Base-by-base conservation (phyloP, 2,113 vertebrate genomes). In the Cichladusa arquata region DNA sequence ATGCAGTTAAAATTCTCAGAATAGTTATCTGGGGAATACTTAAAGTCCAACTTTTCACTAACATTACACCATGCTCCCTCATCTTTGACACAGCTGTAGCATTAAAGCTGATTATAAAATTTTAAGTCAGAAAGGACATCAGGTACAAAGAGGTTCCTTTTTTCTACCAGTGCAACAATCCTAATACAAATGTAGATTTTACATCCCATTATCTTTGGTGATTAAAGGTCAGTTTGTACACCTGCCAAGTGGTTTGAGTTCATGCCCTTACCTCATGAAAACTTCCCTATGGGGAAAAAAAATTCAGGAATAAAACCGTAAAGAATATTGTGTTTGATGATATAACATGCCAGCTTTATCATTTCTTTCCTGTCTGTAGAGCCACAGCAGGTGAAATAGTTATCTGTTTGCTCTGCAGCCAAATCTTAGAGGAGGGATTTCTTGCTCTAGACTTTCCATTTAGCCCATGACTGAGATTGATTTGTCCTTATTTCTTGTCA, bases 141-240 rank as follows among this genome's bases (percentile, higher is more conserved):
- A 82, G 34, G 31, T 80, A 86, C 85, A 86, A 83, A 83, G 12
- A 45, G 20, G 29, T 54, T 90, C 28, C 28, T 86, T 56, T 85
- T 33, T 33, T 36, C 31, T 66, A 42, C 22, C 60, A 76, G 19
- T 1, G 0, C 62, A 57, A 78, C 82, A 81, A 70, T 40, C 34
- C 15, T 83, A 86, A 88, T 50, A 93, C 47, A 88, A 93, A 88
- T 28, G 62, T 73, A 88, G 58, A 86, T 78, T 90, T 92, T 78
- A 88, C 36, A 72, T 90, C 60, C 64, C 60, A 74, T 90, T 94
- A 83, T 86, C 67, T 81, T 62, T 54, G 34, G 50, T 83, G 72
- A 93, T 90, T 90, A 92, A 90, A 93, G 76, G 82, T 93, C 87
- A 94, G 51, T 70, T 38, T 81, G 50, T 70, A 84, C 72, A 71